Percentiles rank a stretch among this genome's conserved stretches.
phyloP scores from a whole-genome alignment of 2,888 invertebrate genomes.

The Pogonocherus hispidulus region DNA sequence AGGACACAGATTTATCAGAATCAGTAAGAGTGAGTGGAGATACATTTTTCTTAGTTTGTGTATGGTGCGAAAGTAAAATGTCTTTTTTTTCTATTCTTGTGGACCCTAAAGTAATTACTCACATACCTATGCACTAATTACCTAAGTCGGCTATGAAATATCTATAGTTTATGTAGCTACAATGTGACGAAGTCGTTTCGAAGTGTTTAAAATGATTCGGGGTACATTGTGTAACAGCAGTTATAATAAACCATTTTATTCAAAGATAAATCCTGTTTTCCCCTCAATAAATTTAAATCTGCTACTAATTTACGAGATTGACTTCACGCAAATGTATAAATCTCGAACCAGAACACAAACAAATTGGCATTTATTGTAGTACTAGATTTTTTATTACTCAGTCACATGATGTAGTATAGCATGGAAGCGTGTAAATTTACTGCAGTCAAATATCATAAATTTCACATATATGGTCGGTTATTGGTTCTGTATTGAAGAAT shows the following conservation, averaged over 20 bases:
- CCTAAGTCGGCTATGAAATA: too few relatives aligned
- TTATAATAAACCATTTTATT: constrained; percentile 3
- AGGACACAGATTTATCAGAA: too few relatives aligned
- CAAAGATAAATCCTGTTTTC: constrained; percentile 36
- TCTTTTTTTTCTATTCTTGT: too few relatives aligned
- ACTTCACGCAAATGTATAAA: constrained; percentile 37
- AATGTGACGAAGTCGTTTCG: too few relatives aligned
- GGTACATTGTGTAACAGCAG: constrained; percentile 28
- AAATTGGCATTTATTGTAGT: constrained; percentile 23
- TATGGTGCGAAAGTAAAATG: too few relatives aligned
- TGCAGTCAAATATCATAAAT: constrained; percentile 13
- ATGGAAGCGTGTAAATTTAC: constrained; percentile 5
- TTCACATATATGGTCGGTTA: constrained; percentile 32
- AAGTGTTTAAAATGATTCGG: background rate
- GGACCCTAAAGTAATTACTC: too few relatives aligned
- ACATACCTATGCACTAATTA: too few relatives aligned
- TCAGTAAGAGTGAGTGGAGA: too few relatives aligned
- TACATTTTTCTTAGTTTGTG: too few relatives aligned
- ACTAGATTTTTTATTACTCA: constrained; percentile 20
- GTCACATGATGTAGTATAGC: constrained; percentile 13
- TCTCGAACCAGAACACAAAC: constrained; percentile 21
- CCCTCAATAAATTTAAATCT: constrained; percentile 35
- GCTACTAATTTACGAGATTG: constrained; percentile 35
- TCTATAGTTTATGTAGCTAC: too few relatives aligned
- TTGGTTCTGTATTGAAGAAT: constrained; percentile 33